Conservation (phyloP, 30 jellyfish, hydroid and myxozoan species). For the Hydractinia symbiolongicarpus region DNA sequence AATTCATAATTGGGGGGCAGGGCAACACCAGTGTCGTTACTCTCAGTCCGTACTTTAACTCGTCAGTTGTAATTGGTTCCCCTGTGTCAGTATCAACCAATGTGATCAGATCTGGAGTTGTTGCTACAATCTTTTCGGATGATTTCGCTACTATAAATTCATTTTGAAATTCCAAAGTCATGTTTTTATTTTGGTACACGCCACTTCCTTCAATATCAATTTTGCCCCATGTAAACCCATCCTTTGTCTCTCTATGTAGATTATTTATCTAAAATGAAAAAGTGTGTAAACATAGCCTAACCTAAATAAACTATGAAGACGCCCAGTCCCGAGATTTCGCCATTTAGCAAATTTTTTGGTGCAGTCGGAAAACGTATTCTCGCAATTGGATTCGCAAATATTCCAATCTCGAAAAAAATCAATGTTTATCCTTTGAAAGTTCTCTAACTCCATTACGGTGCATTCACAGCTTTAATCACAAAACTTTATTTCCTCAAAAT, state of each 20-base stretch:
- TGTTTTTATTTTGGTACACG: constrained; percentile 4
- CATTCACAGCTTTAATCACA: too few relatives aligned
- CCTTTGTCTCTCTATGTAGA: constrained; percentile 32
- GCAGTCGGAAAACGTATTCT: too few relatives aligned
- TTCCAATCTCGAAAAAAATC: too few relatives aligned
- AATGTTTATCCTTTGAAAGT: too few relatives aligned
- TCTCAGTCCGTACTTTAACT: constrained; percentile 47
- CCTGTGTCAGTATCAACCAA: constrained; percentile 61
- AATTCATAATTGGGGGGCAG: constrained; percentile 46
- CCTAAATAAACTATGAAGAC: too few relatives aligned
- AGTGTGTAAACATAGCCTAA: too few relatives aligned
- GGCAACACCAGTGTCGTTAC: constrained; percentile 43
- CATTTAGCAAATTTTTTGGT: too few relatives aligned
- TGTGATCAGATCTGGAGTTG: constrained; percentile 53
- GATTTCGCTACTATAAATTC: constrained; percentile 43
- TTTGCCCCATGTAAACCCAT: constrained; percentile 46
- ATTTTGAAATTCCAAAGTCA: constrained; percentile 47
- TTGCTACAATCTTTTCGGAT: constrained; percentile 26
- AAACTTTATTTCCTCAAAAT: too few relatives aligned
- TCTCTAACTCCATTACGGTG: too few relatives aligned
- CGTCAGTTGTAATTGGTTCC: constrained; percentile 45
- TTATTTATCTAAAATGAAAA: constrained; percentile 23
- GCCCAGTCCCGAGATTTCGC: too few relatives aligned
- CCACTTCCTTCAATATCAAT: constrained; percentile 35
- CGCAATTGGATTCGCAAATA: too few relatives aligned